These are phyloP conservation scores for Dugesia japonica DNA, from an alignment of 2,888 invertebrate genomes.

Conservation along the genomic window DNA sequence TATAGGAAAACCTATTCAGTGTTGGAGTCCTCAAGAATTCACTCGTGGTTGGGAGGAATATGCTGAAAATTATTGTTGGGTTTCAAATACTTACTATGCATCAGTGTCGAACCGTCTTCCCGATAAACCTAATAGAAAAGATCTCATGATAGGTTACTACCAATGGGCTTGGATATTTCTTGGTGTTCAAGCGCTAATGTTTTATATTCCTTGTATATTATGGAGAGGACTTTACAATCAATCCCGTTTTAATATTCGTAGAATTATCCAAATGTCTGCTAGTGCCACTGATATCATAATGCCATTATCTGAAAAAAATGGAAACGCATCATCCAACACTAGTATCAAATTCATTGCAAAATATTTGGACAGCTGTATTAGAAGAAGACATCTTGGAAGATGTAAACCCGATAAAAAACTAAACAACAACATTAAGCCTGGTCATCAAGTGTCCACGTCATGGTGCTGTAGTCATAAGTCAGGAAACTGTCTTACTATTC, in stretches of 20 bases:
- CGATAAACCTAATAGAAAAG: conserved; percentile 37
- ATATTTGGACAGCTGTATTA: conserved; percentile 34
- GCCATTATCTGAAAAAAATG: conserved; percentile 22
- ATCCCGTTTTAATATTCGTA: conserved; percentile 49
- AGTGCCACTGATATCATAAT: conserved; percentile 37
- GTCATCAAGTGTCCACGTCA: neutral
- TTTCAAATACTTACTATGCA: conserved; percentile 50
- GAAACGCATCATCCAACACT: conserved; percentile 2
- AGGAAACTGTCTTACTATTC: conserved; percentile 49
- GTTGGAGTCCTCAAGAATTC: conserved; percentile 51
- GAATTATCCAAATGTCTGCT: conserved; percentile 41
- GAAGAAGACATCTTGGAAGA: conserved; percentile 16
- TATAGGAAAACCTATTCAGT: conserved; percentile 40
- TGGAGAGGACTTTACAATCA: conserved; percentile 50
- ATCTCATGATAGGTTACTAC: conserved; percentile 39
- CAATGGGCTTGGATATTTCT: conserved; percentile 49
- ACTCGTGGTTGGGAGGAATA: conserved; percentile 51
- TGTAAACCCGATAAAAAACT: neutral
- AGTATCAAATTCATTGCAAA: conserved; percentile 34
- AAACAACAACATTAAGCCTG: neutral
- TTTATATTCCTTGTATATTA: conserved; percentile 50
- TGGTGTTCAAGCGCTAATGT: conserved; percentile 49
- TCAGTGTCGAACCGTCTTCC: conserved; percentile 43
- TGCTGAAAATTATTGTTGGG: conserved; percentile 52
- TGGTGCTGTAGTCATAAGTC: conserved; percentile 32